phyloP scores from a whole-genome alignment of 2,113 vertebrate species.

The Balaenoptera acutorostrata region DNA sequence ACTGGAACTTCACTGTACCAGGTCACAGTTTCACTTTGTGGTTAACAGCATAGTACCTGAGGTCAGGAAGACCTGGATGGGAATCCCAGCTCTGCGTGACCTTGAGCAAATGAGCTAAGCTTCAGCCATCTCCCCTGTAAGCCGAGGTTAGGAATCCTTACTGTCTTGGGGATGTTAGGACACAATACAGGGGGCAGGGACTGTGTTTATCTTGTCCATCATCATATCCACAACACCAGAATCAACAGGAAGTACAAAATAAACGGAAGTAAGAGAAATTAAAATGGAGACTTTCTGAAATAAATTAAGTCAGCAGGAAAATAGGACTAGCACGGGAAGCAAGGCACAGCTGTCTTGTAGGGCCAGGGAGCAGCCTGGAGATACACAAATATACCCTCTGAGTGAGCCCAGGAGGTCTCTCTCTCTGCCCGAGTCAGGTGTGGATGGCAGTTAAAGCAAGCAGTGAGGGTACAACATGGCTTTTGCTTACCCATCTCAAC shows the following conservation, averaged over 20 bases:
- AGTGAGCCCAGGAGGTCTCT: neutral
- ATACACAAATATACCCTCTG: neutral
- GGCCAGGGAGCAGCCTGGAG: neutral
- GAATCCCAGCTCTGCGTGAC: neutral
- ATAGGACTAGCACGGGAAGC: neutral
- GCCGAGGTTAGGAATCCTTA: neutral
- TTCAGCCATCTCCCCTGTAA: neutral
- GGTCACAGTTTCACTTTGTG: neutral
- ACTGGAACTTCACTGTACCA: neutral
- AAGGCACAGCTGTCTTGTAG: neutral
- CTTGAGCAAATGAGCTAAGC: neutral
- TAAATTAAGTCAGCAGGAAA: neutral
- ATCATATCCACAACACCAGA: neutral
- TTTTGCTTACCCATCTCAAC: neutral
- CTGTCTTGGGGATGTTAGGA: neutral
- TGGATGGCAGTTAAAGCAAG: neutral
- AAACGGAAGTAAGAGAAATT: neutral
- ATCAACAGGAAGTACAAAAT: neutral
- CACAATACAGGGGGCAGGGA: neutral
- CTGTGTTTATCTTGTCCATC: neutral
- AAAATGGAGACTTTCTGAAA: neutral
- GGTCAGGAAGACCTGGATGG: neutral
- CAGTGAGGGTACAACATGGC: accelerated
- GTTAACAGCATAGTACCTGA: neutral
- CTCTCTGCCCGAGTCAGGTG: neutral